Evolutionary conservation across 2,888 invertebrate genomes (phyloP).

Genomic region (Apamea anceps): DNA sequence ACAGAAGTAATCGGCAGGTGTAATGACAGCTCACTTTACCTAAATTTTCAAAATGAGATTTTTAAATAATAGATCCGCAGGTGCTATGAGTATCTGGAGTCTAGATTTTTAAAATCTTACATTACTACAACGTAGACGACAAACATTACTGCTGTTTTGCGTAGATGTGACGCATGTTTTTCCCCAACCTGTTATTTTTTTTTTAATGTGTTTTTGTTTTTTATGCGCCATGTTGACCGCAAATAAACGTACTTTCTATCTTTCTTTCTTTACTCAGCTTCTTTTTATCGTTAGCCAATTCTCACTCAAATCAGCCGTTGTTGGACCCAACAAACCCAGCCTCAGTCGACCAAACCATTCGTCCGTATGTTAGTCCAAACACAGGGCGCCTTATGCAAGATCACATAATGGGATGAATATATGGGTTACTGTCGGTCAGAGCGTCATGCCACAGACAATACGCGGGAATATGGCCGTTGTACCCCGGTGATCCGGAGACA

Average conservation of each 20-base stretch:
- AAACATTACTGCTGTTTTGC: too few relatives aligned
- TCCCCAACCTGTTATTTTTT: too few relatives aligned
- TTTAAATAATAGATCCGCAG: too few relatives aligned
- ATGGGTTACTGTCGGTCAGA: constrained; percentile 87
- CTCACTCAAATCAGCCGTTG: background rate
- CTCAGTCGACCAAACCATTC: background rate
- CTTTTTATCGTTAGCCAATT: background rate
- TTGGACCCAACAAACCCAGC: background rate
- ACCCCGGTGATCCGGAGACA: constrained; percentile 77
- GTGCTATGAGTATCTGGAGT: too few relatives aligned
- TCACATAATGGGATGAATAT: constrained; percentile 87
- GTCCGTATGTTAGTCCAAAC: constrained; percentile 70
- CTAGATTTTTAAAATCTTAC: background rate
- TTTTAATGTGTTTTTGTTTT: too few relatives aligned
- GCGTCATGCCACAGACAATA: constrained; percentile 82
- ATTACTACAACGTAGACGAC: background rate
- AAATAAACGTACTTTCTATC: too few relatives aligned
- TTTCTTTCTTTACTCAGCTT: background rate
- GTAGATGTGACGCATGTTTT: too few relatives aligned
- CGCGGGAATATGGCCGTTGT: constrained; percentile 77
- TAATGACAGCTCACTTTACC: too few relatives aligned
- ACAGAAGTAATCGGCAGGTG: too few relatives aligned
- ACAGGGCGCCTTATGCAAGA: constrained; percentile 82
- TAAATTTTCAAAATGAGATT: too few relatives aligned
- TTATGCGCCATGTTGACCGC: too few relatives aligned